phyloP scores from a whole-genome alignment of 2,113 vertebrate genomes.

The Sceloporus tristichus region DNA sequence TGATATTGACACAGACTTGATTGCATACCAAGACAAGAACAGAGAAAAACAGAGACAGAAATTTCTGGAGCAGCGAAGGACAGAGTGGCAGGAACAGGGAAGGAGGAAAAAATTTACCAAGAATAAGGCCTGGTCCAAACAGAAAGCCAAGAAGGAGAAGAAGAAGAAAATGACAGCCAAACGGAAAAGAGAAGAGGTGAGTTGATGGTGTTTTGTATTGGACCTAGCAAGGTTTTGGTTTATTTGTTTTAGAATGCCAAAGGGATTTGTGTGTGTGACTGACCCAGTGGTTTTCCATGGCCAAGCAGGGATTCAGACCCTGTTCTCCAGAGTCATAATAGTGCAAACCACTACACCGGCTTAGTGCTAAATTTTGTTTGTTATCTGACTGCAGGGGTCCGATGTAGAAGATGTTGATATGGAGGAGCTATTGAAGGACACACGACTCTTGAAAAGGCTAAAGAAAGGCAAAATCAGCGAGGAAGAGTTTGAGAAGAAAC shows the following conservation, averaged over 20 bases:
- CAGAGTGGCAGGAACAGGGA: constrained; percentile 61
- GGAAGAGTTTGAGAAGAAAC: constrained; percentile 90
- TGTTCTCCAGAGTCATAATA: too few species aligned
- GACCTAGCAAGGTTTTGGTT: not conserved
- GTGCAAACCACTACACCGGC: not conserved
- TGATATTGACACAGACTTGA: constrained; percentile 86
- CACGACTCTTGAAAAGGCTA: constrained; percentile 90
- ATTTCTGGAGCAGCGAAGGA: constrained; percentile 80
- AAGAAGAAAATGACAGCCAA: constrained; percentile 85
- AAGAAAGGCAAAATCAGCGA: constrained; percentile 92
- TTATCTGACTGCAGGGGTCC: constrained; percentile 79
- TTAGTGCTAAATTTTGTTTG: not conserved
- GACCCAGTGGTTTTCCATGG: too few species aligned
- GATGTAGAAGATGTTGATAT: constrained; percentile 89
- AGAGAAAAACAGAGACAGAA: constrained; percentile 91
- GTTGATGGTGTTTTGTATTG: not conserved
- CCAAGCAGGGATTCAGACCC: too few species aligned
- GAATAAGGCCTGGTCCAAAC: constrained; percentile 95
- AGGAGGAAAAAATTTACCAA: constrained; percentile 78
- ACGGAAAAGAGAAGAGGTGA: constrained; percentile 87
- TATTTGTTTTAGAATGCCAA: not conserved
- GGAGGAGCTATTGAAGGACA: constrained; percentile 91
- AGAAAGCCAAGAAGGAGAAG: constrained; percentile 91
- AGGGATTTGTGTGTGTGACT: not conserved
- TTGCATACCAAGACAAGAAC: constrained; percentile 93